Base-by-base conservation (phyloP, 2,113 vertebrate genomes). In the Amphilophus citrinellus region DNA sequence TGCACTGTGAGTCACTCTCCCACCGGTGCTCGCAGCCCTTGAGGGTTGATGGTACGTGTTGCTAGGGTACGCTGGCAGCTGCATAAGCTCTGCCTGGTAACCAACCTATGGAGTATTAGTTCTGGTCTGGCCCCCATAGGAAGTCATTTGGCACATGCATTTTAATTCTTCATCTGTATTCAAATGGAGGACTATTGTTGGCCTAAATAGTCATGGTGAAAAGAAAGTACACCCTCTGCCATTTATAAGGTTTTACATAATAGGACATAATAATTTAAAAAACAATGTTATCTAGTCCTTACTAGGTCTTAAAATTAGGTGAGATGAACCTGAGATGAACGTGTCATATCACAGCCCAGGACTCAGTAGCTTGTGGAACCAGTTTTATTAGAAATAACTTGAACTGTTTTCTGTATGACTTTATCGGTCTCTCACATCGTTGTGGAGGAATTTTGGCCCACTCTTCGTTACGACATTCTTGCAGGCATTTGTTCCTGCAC, bases 51-150 rank as follows among this genome's bases (percentile, higher is more conserved):
- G 82, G 56, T 63, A 83, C 84, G 79, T 76, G 95, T 96, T 95
- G 94, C 95, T 86, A 90, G 85, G 94, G 92, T 50, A 88, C 80
- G 18, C 83, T 87, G 91, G 93, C 95, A 96, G 96, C 95, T 96
- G 95, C 92, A 84, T 68, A 79, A n/a, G 85, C 61, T 37, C 87
- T 75, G 86, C 68, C 10, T 75, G 77, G 90, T 89, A 91, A 92
- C 92, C 75, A 63, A 87, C 89, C 86, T 87, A 87, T 68, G 80
- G 82, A 65, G 79, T 79, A 94, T 95, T 95, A 89, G 93, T 95
- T 95, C 93, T 92, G 94, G 84, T 92, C 86, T 75, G 83, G 88
- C 80, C 83, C 71, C 82, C 63, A 84, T 58, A 80, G 91, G 91
- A 94, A 71, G 88, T 87, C 75, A 86, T 83, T 87, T 86, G 89